Base-by-base conservation (phyloP, 2,888 invertebrate species). In the Autographa gamma region DNA sequence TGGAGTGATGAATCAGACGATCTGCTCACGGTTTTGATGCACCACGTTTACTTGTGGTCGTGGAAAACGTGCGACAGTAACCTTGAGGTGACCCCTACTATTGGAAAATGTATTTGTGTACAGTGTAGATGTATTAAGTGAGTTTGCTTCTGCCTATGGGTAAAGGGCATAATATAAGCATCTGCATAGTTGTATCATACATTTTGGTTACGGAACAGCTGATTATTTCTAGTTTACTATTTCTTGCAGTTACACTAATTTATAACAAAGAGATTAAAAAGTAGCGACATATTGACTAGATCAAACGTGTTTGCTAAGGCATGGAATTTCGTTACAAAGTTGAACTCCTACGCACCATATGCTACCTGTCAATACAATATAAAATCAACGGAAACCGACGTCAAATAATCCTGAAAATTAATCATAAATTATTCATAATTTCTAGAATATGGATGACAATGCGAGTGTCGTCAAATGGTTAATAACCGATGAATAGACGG, bases 11-110 rank as follows among this genome's bases (percentile, higher is more conserved):
- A 77, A 67, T 76, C 69, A 65, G 64, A n/a, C 48, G 18, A 34
- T 58, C 60, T 32, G 63, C 56, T 74, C 76, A 79, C 75, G 76
- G 14, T 70, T 66, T 48, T 60, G 59, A 32, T 63, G 56, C 62
- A 32, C n/a, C 77, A 72, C 73, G 72, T 74, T 74, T 76, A 41
- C 70, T 60, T 16, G 19, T 13, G 43, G 64, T 74, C 70, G 16
- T 62, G 64, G 66, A 64, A 59, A 70, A 60, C 60, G 48, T 79
- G 79, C 63, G 79, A 79, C 76, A 76, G 74, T 19, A 14, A 62
- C 16, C 43, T 60, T 63, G 14, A 61, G 14, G 31, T 60, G 11
- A 54, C 56, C 52, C 13, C 56, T 18, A 48, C 16, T 43, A 4
- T n/a, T 18, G 74, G 18, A 16, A 19, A 25, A 19, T 13, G 13